Evolutionary conservation across 2,113 vertebrate species (phyloP).

Genomic region (Notarius lentiginosus): DNA sequence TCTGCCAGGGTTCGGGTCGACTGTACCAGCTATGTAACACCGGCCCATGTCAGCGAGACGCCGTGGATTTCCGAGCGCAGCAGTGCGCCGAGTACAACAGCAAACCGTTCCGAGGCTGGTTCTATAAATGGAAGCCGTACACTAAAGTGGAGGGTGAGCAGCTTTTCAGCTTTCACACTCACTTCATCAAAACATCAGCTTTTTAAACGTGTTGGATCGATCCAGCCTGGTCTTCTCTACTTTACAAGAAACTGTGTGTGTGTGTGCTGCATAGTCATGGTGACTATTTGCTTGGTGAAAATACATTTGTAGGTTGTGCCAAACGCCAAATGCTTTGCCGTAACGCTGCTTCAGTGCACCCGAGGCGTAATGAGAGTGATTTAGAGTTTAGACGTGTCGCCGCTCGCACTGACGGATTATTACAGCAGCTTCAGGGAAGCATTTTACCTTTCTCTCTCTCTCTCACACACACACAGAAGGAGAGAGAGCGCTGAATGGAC

Average conservation of each 20-base stretch:
- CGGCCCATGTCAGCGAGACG: constrained; percentile 71
- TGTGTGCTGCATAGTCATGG: not conserved
- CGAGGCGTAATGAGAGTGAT: constrained; percentile 24
- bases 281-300: not conserved
- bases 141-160: constrained; percentile 92
- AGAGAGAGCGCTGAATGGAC: constrained; percentile 16
- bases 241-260: not conserved
- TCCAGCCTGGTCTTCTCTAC: not conserved
- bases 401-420: constrained; percentile 64
- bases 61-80: constrained; percentile 86
- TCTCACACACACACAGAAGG: not conserved
- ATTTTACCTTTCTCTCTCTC: constrained; percentile 12
- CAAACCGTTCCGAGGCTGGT: constrained; percentile 97
- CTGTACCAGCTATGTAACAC: constrained; percentile 87
- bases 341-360: not conserved
- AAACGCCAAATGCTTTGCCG: too few species aligned
- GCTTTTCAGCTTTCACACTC: not conserved
- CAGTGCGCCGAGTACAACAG: constrained; percentile 97
- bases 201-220: not conserved
- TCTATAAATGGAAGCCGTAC: constrained; percentile 98
- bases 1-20: constrained; percentile 84
- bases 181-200: not conserved
- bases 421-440: constrained; percentile 61
- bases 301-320: not conserved
- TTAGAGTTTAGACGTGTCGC: constrained; percentile 65